These are phyloP conservation scores for Kryphioiulus occultus DNA, from an alignment of 2,888 invertebrate genomes.

Conservation along the genomic window DNA sequence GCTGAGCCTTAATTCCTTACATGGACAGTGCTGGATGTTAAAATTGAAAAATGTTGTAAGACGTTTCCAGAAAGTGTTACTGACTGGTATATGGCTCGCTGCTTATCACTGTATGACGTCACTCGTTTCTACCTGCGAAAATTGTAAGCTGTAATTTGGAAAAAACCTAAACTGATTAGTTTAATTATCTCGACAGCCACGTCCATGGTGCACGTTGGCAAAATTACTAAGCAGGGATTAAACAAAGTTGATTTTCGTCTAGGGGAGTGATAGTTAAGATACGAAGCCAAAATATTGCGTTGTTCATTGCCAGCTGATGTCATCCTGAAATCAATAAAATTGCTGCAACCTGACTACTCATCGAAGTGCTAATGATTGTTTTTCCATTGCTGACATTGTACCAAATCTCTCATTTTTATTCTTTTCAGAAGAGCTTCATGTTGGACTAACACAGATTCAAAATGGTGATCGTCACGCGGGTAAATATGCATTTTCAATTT, in stretches of 20 bases:
- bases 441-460: slow-evolving; percentile 2
- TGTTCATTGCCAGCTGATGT: neutral
- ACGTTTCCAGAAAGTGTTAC: no score
- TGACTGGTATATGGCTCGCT: neutral
- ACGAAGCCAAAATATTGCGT: neutral
- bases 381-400: neutral
- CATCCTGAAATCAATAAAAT: neutral
- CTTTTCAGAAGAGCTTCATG: neutral
- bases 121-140: neutral
- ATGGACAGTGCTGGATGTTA: no score
- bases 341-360: neutral
- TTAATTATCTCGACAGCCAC: neutral
- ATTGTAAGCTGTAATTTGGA: neutral
- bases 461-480: slow-evolving; percentile 47
- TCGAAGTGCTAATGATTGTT: neutral
- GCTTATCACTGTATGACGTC: neutral
- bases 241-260: neutral
- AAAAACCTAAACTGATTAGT: slow-evolving; percentile 20
- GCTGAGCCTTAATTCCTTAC: no score
- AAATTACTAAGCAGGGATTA: neutral
- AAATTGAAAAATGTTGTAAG: no score
- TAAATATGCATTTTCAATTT: slow-evolving; percentile 1
- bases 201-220: neutral
- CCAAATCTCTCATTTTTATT: neutral
- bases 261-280: neutral